A percentile compares a stretch with the other conserved stretches of the same genome.
These are phyloP conservation scores for Maccullochella peelii DNA, from an alignment of 2,113 vertebrate species.

Conservation along the genomic window DNA sequence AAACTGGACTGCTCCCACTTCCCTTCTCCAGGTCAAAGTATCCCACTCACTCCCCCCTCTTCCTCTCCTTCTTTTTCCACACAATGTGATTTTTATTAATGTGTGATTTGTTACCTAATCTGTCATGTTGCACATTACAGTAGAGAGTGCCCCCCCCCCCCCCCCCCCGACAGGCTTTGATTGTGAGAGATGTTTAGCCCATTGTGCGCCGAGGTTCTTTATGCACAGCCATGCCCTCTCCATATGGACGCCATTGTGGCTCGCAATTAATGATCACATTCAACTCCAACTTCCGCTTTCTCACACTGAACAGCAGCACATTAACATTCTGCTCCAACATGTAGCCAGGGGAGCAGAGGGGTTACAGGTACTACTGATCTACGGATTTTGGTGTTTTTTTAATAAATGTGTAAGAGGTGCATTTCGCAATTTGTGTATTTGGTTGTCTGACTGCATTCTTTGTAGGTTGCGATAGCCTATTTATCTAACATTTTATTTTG, in stretches of 20 bases:
- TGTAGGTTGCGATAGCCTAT: neutral
- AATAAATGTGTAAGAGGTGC: too few relatives aligned
- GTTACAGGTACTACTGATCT: neutral
- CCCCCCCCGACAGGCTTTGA: conserved; percentile 19
- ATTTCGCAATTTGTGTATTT: neutral
- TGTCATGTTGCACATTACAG: conserved; percentile 55
- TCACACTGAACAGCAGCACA: conserved; percentile 52
- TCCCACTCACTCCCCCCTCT: neutral
- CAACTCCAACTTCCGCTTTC: conserved; percentile 63
- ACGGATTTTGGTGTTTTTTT: too few relatives aligned
- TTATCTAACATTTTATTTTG: neutral
- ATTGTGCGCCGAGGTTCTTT: conserved; percentile 61
- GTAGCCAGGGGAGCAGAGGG: conserved; percentile 6
- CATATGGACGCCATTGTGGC: conserved; percentile 64
- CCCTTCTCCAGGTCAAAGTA: conserved; percentile 32
- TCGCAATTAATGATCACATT: conserved; percentile 71
- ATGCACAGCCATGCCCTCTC: conserved; percentile 63
- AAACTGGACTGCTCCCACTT: conserved; percentile 34
- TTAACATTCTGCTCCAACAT: conserved; percentile 61
- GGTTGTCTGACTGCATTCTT: neutral
- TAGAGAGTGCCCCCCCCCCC: neutral
- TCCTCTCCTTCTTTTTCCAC: conserved; percentile 43
- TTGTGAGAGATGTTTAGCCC: conserved; percentile 44
- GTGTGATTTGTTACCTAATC: conserved; percentile 63
- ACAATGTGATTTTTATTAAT: conserved; percentile 66